Evolutionary conservation across 2,797 vertebrate genomes (phyloP).

Genomic region (Falco novaeseelandiae): DNA sequence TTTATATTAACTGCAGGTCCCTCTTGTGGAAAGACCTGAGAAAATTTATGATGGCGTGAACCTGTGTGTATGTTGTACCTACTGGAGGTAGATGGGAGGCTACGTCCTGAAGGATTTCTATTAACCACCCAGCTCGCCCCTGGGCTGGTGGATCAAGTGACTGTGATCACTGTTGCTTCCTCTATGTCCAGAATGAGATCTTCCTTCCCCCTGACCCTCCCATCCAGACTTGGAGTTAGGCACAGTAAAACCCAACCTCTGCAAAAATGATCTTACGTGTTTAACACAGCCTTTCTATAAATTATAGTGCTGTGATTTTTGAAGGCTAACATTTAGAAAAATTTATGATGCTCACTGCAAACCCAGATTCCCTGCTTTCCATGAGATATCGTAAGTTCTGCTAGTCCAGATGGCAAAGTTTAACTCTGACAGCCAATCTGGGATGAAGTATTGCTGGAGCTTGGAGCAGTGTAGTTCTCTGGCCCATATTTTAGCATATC

Average conservation of each 20-base stretch:
- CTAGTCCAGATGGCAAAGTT: conserved; percentile 41
- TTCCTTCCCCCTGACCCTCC: not conserved
- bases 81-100: not conserved
- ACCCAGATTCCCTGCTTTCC: not conserved
- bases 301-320: not conserved
- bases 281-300: not conserved
- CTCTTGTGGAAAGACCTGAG: not conserved
- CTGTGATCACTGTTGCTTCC: not conserved
- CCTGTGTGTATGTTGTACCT: not conserved
- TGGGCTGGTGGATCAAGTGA: not conserved
- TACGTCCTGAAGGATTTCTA: not conserved
- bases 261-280: not conserved
- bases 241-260: not conserved
- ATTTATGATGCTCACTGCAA: not conserved
- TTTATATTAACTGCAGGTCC: not conserved
- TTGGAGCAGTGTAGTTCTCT: not conserved
- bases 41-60: not conserved
- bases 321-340: not conserved
- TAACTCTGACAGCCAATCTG: conserved; percentile 13
- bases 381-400: not conserved
- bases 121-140: not conserved
- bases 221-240: not conserved
- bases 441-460: not conserved
- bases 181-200: not conserved
- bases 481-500: not conserved